Evolutionary conservation across 2,797 vertebrate species (phyloP).

Genomic region (Bovichtus variegatus): DNA sequence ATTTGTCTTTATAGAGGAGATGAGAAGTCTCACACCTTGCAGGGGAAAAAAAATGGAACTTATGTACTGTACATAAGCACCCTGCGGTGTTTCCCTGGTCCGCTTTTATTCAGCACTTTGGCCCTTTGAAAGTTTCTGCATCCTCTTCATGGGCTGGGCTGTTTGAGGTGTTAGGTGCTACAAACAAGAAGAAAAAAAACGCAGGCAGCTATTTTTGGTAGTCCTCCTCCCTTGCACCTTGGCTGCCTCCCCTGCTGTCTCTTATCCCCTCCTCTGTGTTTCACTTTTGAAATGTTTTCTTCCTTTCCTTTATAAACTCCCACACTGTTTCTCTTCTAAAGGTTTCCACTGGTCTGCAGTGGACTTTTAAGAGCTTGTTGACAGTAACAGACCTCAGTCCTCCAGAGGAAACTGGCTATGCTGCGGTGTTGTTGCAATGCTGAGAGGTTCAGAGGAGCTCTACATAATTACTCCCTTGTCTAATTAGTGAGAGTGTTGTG

Average conservation of each 20-base stretch:
- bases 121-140: conserved; percentile 57
- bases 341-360: conserved; percentile 59
- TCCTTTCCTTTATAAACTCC: conserved; percentile 56
- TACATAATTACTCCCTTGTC: conserved; percentile 88
- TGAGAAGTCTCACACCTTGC: conserved; percentile 31
- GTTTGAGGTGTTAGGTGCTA: conserved; percentile 37
- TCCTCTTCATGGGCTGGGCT: conserved; percentile 23
- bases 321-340: conserved; percentile 56
- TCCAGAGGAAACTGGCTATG: conserved; percentile 59
- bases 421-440: conserved; percentile 58
- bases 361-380: conserved; percentile 77
- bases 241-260: conserved; percentile 53
- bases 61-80: conserved; percentile 47
- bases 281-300: conserved; percentile 65
- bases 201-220: conserved; percentile 56
- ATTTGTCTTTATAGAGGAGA: conserved; percentile 9
- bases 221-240: conserved; percentile 49
- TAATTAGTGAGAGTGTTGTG: conserved; percentile 90
- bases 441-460: conserved; percentile 73
- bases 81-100: conserved; percentile 47
- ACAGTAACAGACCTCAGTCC: conserved; percentile 73
- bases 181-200: not conserved
- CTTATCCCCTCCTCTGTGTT: conserved; percentile 62
- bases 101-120: conserved; percentile 63
- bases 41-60: conserved; percentile 1